Base-by-base conservation (phyloP, 1,140 invertebrate genomes). In the Conus ventricosus region DNA sequence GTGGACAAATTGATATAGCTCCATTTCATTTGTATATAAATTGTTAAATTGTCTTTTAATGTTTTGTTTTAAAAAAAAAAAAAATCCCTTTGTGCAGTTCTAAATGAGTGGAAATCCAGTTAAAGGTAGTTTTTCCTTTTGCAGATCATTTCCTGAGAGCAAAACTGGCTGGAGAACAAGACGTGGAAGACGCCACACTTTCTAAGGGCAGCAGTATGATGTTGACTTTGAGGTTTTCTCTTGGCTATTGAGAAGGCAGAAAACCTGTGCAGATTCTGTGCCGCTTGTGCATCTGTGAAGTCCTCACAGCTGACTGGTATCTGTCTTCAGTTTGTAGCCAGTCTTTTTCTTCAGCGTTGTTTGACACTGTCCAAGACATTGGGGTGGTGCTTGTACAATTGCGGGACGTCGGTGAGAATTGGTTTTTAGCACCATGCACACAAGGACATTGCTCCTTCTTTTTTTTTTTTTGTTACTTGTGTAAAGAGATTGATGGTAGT, bases 91-190 rank as follows among this genome's bases (percentile, higher is more conserved):
- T 39, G 39, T 39, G 39, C 39, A 39, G 39, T 39, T 39, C 39
- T 39, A 39, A 39, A 3, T 39, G 39, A 39, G 39, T 39, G 39
- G 39, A 3, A 39, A 39, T 39, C 39, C 39, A 39, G 39, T 39
- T 39, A 39, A 39, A 39, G 39, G 39, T 39, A 39, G 39, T 39
- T 83, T 39, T 84, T 83, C n/a, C 17, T n/a, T 82, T 78, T 78
- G 76, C 76, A 81, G 80, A 81, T 81, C 4, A 81, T 81, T 54
- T 81, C 80, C 80, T 81, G 80, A 81, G 80, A 81, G 39, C 39
- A 15, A 81, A n/a, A 39, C 10, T 23, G 13, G 3, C 17, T 23
- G 39, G 39, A 54, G 80, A 51, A 54, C 39, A 53, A 81, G 80
- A 54, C 80, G 80, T 81, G 80, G 80, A 81, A 15, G 6, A 23